Evolutionary conservation across 64 coral and sea anemone genomes (phyloP).

Genomic region (Porites lutea): DNA sequence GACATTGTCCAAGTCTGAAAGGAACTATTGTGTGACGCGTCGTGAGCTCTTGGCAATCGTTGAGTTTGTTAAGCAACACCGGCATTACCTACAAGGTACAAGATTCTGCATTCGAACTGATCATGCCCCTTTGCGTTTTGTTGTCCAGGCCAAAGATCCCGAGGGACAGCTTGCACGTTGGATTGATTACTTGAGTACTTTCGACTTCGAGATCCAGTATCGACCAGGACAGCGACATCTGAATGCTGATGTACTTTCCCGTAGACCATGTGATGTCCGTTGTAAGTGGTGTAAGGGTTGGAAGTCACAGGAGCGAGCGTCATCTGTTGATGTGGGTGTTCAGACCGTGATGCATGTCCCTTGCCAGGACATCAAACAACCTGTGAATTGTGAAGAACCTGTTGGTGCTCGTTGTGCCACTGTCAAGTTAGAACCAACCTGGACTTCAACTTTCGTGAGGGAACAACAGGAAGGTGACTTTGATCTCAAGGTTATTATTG

Average conservation of each 20-base stretch:
- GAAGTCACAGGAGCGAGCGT: background rate
- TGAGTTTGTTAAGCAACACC: background rate
- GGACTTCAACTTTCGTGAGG: background rate
- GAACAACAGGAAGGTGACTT: background rate
- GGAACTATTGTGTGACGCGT: constrained; percentile 36
- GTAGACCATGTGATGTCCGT: constrained; percentile 5
- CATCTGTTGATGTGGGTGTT: too few species aligned
- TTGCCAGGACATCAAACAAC: background rate
- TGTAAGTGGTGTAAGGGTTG: background rate
- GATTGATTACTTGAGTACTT: constrained; percentile 4
- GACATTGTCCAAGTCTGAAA: constrained; percentile 7
- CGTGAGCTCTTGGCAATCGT: background rate
- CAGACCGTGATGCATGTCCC: background rate
- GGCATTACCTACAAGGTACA: constrained; percentile 32
- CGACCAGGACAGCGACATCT: background rate
- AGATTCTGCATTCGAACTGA: background rate
- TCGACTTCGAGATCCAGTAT: background rate
- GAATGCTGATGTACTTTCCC: constrained; percentile 35
- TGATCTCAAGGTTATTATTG: background rate
- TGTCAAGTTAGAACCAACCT: background rate
- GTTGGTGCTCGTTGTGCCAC: background rate
- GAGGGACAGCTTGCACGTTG: constrained; percentile 32
- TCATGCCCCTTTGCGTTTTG: constrained; percentile 6
- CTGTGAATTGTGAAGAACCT: background rate
- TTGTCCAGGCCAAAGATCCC: constrained; percentile 28